Conservation (phyloP, 2,797 vertebrate species). For the Xenentodon cancila region DNA sequence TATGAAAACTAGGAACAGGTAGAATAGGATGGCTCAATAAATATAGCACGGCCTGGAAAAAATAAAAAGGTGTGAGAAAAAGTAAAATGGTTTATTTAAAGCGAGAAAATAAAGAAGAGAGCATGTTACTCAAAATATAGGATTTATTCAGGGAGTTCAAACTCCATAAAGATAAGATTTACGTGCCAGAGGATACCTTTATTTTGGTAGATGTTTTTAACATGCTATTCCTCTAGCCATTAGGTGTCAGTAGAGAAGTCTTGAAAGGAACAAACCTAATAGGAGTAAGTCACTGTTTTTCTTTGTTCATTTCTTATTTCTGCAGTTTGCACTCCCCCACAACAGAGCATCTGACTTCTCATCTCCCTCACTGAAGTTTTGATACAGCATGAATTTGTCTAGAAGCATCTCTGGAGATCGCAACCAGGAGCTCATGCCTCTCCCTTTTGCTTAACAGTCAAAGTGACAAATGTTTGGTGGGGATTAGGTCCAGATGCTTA, state of each 20-base stretch:
- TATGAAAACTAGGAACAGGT: neutral
- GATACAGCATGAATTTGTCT: constrained; percentile 65
- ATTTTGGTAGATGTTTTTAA: constrained; percentile 40
- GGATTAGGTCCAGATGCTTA: constrained; percentile 66
- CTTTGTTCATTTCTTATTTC: constrained; percentile 49
- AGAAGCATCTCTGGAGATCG: constrained; percentile 62
- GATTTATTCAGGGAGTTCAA: constrained; percentile 22
- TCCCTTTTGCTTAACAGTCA: constrained; percentile 55
- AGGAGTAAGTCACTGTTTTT: constrained; percentile 33
- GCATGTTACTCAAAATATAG: constrained; percentile 8
- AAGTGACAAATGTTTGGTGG: constrained; percentile 62
- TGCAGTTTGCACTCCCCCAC: constrained; percentile 64
- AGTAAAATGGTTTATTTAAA: constrained; percentile 20
- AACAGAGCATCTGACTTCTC: constrained; percentile 64
- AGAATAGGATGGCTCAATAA: constrained; percentile 4
- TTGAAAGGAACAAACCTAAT: constrained; percentile 22
- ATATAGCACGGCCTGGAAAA: constrained; percentile 33
- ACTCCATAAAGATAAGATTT: constrained; percentile 31
- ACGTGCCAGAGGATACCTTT: constrained; percentile 28
- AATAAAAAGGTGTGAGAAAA: constrained; percentile 29
- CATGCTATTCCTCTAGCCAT: constrained; percentile 54
- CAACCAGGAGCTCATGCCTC: constrained; percentile 45
- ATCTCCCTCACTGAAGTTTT: constrained; percentile 72
- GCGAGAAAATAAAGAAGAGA: constrained; percentile 10
- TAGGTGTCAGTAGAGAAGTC: constrained; percentile 75